A percentile compares a stretch with the other conserved stretches of the same genome.
These are phyloP conservation scores for Cerastoderma edule DNA, from an alignment of 2,888 invertebrate species.

Conservation along the genomic window DNA sequence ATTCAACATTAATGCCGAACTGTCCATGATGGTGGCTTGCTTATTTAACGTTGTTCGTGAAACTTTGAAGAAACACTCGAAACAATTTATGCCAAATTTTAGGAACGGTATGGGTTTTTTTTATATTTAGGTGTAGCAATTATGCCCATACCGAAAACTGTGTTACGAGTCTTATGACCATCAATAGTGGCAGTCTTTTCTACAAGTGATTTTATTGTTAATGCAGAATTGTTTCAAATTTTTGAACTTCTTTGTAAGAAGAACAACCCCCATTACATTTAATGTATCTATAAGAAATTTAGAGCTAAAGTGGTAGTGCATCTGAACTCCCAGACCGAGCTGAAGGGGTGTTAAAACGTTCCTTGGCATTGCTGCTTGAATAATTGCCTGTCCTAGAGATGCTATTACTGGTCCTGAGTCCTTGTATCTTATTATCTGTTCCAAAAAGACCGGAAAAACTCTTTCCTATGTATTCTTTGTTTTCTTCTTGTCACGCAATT, in stretches of 20 bases:
- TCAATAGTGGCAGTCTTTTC: no score
- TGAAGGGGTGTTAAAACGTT: constrained; percentile 8
- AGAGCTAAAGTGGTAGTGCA: constrained; percentile 23
- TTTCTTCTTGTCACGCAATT: neutral
- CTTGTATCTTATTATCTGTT: neutral
- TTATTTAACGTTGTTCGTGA: no score
- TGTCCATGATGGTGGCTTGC: no score
- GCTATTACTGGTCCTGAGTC: neutral
- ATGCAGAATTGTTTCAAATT: constrained; percentile 32
- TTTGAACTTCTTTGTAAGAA: constrained; percentile 34
- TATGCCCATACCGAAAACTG: no score
- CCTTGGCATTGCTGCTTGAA: constrained; percentile 21
- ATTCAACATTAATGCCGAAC: no score
- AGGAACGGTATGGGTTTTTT: no score
- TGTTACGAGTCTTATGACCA: no score
- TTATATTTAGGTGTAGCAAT: no score
- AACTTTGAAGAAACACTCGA: no score
- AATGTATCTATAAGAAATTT: constrained; percentile 31
- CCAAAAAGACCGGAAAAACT: neutral
- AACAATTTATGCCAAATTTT: no score
- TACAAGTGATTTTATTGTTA: neutral
- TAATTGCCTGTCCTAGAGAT: constrained; percentile 21
- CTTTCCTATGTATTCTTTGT: neutral
- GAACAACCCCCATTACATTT: constrained; percentile 26
- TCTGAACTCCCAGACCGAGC: constrained; percentile 14